These are phyloP conservation scores for Phyllotreta cruciferae DNA, from an alignment of 2,888 invertebrate species.

Conservation along the genomic window DNA sequence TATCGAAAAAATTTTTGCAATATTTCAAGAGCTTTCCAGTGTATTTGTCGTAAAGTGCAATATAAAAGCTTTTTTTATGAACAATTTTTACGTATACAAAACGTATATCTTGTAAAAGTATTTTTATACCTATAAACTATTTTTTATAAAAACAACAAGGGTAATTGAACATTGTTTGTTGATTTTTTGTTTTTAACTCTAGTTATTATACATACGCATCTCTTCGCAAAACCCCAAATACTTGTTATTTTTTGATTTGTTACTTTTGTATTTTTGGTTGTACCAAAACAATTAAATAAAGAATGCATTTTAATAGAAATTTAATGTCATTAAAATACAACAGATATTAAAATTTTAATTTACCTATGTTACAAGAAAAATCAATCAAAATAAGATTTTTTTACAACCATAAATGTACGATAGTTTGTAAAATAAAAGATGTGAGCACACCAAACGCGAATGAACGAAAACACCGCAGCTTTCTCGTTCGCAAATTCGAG, in stretches of 20 bases:
- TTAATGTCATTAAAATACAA: slow-evolving; percentile 35
- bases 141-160: slow-evolving; percentile 16
- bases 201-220: too few species aligned
- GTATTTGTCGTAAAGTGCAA: neutral
- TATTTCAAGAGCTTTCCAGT: too few species aligned
- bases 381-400: slow-evolving; percentile 24
- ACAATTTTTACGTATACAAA: slow-evolving; percentile 1
- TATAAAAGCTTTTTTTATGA: neutral
- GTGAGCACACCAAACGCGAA: too few species aligned
- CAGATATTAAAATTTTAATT: slow-evolving; percentile 34
- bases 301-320: slow-evolving; percentile 20
- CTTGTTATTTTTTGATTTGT: slow-evolving; percentile 22
- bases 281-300: slow-evolving; percentile 2
- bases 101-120: slow-evolving; percentile 12
- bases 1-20: too few species aligned
- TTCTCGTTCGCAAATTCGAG: too few species aligned
- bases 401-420: slow-evolving; percentile 20
- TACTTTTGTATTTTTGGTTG: slow-evolving; percentile 21
- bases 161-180: neutral
- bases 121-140: slow-evolving; percentile 22
- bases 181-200: too few species aligned
- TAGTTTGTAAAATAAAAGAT: too few species aligned
- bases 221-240: slow-evolving; percentile 16
- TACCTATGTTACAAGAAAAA: slow-evolving; percentile 33
- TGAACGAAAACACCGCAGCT: too few species aligned